These are phyloP conservation scores for Rhipidura dahli DNA, from an alignment of 2,113 vertebrate species.

Conservation along the genomic window DNA sequence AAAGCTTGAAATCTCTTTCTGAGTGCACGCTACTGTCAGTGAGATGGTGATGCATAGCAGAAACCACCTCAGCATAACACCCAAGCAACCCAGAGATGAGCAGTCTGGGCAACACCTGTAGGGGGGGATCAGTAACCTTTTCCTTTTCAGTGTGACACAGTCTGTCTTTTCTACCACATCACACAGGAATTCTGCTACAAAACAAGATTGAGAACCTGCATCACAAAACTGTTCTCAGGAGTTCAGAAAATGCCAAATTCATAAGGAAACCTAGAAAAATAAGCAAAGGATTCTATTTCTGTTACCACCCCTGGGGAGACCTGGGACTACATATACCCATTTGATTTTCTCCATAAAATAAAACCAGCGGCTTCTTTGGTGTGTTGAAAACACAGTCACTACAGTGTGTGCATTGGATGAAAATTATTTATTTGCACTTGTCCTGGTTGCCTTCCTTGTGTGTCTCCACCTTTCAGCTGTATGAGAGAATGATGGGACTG, in stretches of 20 bases:
- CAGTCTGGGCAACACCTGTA: background rate
- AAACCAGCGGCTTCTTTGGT: background rate
- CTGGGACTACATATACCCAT: background rate
- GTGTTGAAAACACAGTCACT: background rate
- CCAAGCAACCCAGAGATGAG: background rate
- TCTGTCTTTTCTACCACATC: background rate
- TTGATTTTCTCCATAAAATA: background rate
- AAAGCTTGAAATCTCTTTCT: background rate
- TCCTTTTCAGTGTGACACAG: background rate
- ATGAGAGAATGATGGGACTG: background rate
- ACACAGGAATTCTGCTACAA: background rate
- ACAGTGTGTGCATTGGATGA: background rate
- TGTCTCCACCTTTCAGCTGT: background rate
- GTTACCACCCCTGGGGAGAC: background rate
- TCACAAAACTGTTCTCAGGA: background rate
- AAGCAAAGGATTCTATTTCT: background rate
- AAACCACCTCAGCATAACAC: background rate
- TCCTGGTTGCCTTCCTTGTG: background rate
- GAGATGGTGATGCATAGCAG: background rate
- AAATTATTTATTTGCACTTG: background rate
- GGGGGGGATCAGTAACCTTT: background rate
- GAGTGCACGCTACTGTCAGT: background rate
- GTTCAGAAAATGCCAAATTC: background rate
- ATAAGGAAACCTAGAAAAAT: background rate
- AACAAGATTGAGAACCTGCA: background rate